These are phyloP conservation scores for Phyllotis vaccarum DNA, from an alignment of 2,797 vertebrate genomes.

Conservation along the genomic window DNA sequence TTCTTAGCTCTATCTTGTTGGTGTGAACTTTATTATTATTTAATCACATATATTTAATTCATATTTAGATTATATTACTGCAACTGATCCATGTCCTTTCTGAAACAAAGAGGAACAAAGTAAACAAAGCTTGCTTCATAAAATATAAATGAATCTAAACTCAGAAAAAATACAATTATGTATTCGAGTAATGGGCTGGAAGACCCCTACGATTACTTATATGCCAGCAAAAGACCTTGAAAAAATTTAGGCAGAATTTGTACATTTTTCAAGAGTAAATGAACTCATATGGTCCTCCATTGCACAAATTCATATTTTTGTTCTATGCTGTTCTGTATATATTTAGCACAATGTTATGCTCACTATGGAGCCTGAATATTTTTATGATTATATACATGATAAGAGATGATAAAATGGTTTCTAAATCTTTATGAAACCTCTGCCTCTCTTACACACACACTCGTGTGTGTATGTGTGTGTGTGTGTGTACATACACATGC, in stretches of 20 bases:
- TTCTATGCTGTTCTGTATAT: slow-evolving; percentile 35
- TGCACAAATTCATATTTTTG: slow-evolving; percentile 37
- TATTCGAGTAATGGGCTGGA: not conserved
- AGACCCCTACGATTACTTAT: not conserved
- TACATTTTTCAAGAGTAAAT: not conserved
- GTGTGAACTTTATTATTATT: slow-evolving; percentile 49
- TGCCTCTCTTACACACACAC: not conserved
- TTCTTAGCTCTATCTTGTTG: slow-evolving; percentile 3
- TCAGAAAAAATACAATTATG: slow-evolving; percentile 23
- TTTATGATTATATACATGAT: slow-evolving; percentile 38
- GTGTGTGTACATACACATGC: not conserved
- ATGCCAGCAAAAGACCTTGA: slow-evolving; percentile 8
- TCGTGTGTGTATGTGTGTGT: not conserved
- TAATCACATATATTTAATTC: slow-evolving; percentile 60
- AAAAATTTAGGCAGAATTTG: not conserved
- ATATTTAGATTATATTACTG: slow-evolving; percentile 31
- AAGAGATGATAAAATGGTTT: slow-evolving; percentile 18
- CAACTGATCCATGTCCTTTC: slow-evolving; percentile 51
- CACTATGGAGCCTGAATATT: slow-evolving; percentile 36
- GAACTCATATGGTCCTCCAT: not conserved
- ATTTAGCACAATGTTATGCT: slow-evolving; percentile 28
- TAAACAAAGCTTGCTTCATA: slow-evolving; percentile 58
- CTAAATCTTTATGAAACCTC: slow-evolving; percentile 33
- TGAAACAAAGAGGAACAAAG: slow-evolving; percentile 60
- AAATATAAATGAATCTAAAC: slow-evolving; percentile 50